A percentile compares a stretch with the other conserved stretches of the same genome.
phyloP scores from a whole-genome alignment of 2,113 vertebrate genomes.

The Ascaphus truei region DNA sequence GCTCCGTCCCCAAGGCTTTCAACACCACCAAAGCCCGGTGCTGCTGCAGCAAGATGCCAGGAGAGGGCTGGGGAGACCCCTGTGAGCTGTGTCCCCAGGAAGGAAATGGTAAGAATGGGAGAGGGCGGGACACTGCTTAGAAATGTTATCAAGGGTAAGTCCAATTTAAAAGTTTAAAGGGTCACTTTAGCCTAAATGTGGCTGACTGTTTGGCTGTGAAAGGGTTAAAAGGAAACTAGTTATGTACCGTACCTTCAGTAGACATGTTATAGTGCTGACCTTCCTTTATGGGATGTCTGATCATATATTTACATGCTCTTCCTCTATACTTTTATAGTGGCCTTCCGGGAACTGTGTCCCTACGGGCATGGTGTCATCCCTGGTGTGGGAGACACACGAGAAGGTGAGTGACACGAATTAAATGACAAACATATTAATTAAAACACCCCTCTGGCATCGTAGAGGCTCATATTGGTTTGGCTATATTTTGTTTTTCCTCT shows the following conservation, averaged over 20 bases:
- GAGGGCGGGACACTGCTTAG: no score
- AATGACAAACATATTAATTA: no score
- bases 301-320: not conserved
- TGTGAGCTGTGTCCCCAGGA: conserved; percentile 87
- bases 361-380: conserved; percentile 81
- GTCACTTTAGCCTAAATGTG: no score
- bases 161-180: no score
- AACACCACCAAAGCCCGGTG: conserved; percentile 90
- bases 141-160: no score
- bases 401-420: conserved; percentile 76
- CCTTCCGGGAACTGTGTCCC: conserved; percentile 78
- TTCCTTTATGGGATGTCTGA: no score
- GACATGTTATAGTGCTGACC: no score
- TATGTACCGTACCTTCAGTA: no score
- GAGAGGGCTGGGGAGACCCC: conserved; percentile 91
- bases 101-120: conserved; percentile 65
- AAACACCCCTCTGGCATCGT: no score
- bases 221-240: no score
- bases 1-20: conserved; percentile 81
- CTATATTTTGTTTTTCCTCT: not conserved
- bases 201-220: no score
- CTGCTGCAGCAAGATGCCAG: conserved; percentile 89
- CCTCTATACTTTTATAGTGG: conserved; percentile 56
- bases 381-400: conserved; percentile 65
- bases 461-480: no score